Base-by-base conservation (phyloP, 2,797 vertebrate genomes). In the Melanotaenia boesemani region DNA sequence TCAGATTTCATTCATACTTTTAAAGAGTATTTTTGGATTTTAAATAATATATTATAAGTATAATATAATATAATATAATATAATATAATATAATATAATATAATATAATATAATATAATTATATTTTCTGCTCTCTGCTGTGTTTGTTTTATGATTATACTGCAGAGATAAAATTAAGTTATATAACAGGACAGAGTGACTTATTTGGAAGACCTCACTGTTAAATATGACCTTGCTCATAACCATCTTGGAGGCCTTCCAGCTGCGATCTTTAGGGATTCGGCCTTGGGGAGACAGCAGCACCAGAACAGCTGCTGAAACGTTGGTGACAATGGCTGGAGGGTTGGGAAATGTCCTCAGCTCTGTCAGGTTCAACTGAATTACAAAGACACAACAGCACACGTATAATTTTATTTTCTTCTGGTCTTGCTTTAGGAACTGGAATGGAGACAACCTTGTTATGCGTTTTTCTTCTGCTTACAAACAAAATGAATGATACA, bases 201-300 rank as follows among this genome's bases (percentile, higher is more conserved):
- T 56, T 28, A 28, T 56, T 13, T 30, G 26, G 54, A 34, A 69
- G 6, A 46, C 8, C 11, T 77, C 12, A 0, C n/a, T 41, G 60
- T 77, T 68, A 83, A 74, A 70, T 41, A 85, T 91, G 88, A 95
- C 95, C 91, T 96, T 96, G 88, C 94, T 94, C 93, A 93, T 91
- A 68, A 95, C 81, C 76, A 93, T 89, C 85, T 96, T 95, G 86
- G 89, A 85, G 5, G 91, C 94, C 91, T 96, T 96, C 94, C 93
- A 96, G 82, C 84, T 95, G 76, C 94, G 89, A 71, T 96, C 93
- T 91, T 96, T 95, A 24, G 93, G 93, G 72, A 93, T 93, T 66
- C 93, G 92, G 1, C 88, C 88, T 32, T 83, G 73, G 0, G 94
- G 94, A 86, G 89, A 83, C 56, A 95, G 67, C 34, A 96, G 93